Conservation (phyloP, 2,797 vertebrate genomes). For the Tadarida brasiliensis region DNA sequence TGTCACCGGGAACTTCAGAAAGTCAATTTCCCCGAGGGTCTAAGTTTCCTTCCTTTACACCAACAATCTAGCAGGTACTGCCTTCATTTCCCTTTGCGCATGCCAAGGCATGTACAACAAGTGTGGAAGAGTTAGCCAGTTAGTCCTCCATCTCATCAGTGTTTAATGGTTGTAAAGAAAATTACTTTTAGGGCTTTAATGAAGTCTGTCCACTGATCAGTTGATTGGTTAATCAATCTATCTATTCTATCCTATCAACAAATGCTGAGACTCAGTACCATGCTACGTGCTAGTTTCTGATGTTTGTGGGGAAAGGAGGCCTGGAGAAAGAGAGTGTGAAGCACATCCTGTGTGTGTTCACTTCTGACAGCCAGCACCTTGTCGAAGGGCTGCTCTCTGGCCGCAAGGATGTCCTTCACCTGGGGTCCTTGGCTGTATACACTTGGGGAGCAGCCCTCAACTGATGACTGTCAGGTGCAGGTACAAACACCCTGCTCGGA, state of each 20-base stretch:
- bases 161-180: neutral
- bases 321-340: too few species aligned
- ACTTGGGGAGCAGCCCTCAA: neutral
- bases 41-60: neutral
- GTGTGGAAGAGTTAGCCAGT: neutral
- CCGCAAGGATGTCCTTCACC: neutral
- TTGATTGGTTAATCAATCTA: neutral
- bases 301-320: neutral
- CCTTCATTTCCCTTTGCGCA: neutral
- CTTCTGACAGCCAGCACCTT: neutral
- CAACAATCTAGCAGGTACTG: neutral
- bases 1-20: neutral
- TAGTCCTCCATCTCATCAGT: neutral
- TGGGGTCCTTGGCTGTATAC: neutral
- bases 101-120: neutral
- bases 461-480: neutral
- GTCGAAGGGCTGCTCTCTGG: neutral
- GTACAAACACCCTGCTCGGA: neutral
- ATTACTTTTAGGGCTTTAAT: neutral
- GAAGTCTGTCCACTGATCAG: neutral
- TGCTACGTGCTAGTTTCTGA: neutral
- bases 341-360: neutral
- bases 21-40: neutral
- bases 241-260: neutral
- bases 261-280: neutral